Base-by-base conservation (phyloP, 2,113 vertebrate genomes). In the Plecturocebus donacophilus region DNA sequence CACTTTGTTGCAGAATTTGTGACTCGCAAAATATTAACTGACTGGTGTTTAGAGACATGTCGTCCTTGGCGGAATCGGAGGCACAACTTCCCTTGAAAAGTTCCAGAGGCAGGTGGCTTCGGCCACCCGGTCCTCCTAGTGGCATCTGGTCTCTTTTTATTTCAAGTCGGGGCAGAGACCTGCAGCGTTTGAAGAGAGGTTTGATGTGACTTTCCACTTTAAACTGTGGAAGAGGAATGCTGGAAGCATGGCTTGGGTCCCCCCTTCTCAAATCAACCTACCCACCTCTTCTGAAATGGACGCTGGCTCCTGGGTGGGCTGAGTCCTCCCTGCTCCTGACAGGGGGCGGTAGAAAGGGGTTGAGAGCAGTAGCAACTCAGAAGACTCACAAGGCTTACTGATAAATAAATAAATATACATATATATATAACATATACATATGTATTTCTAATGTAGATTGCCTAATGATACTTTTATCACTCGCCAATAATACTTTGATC, bases 21-120 rank as follows among this genome's bases (percentile, higher is more conserved):
- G 83, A 75, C 70, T 25, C 1, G 0, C 27, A 12, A 25, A 19
- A 38, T 20, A 14, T 56, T 73, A 30, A 12, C 30, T 30, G 83
- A 11, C 40, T 4, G 66, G 4, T 5, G 68, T 14, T 40, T 5
- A 45, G 56, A 56, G n/a, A 38, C 25, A 5, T 0, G 1, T 13
- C 0, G 2, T 20, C 89, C 86, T 70, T 4, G 52, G 21, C 16
- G 8, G 80, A 17, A 2, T 2, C 0, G 0, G 27, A 73, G 49
- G 5, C 0, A 0, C 6, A 11, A 2, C 25, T 17, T 35, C n/a
- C 40, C 13, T 2, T 12, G 54, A 42, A 25, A 21, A 42, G 42
- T 11, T 21, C 42, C 6, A 2, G 58, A 40, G 38, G 6, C 19
- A 1, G 47, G 47, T 0, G 21, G 40, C 25, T 17, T 23, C 2